phyloP scores from a whole-genome alignment of 2,113 vertebrate genomes.

The Chroicocephalus ridibundus region DNA sequence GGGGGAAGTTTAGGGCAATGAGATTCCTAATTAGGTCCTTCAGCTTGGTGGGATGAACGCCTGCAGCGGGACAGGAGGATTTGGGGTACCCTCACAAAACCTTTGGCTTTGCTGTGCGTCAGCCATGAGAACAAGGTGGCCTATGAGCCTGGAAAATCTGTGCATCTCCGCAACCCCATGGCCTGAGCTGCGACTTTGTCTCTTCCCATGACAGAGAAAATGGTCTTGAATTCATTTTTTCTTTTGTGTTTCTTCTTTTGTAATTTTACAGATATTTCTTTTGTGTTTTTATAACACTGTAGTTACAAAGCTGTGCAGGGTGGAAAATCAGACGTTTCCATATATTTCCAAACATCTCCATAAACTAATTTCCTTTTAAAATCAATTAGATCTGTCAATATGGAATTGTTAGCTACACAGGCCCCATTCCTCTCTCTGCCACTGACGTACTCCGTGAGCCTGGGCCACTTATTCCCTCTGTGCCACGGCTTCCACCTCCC shows the following conservation, averaged over 20 bases:
- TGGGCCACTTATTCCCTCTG: background rate
- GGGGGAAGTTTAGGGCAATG: background rate
- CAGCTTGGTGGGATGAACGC: background rate
- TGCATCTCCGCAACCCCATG: background rate
- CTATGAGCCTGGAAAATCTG: background rate
- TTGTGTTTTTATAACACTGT: background rate
- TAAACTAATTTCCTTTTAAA: background rate
- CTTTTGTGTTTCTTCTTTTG: background rate
- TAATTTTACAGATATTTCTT: background rate
- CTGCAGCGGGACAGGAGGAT: background rate
- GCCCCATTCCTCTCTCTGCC: background rate
- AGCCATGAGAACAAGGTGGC: background rate
- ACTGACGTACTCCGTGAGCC: background rate
- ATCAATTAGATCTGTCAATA: background rate
- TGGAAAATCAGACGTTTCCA: background rate
- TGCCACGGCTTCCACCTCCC: background rate
- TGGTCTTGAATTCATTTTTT: background rate
- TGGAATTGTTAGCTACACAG: background rate
- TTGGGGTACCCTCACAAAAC: background rate
- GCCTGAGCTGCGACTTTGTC: background rate
- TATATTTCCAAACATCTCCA: background rate
- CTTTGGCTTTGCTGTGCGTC: background rate
- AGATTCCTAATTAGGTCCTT: background rate
- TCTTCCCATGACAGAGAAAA: background rate
- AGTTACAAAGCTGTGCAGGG: background rate